These are phyloP conservation scores for Porphyrio hochstetteri DNA, from an alignment of 2,113 vertebrate species.

Conservation along the genomic window DNA sequence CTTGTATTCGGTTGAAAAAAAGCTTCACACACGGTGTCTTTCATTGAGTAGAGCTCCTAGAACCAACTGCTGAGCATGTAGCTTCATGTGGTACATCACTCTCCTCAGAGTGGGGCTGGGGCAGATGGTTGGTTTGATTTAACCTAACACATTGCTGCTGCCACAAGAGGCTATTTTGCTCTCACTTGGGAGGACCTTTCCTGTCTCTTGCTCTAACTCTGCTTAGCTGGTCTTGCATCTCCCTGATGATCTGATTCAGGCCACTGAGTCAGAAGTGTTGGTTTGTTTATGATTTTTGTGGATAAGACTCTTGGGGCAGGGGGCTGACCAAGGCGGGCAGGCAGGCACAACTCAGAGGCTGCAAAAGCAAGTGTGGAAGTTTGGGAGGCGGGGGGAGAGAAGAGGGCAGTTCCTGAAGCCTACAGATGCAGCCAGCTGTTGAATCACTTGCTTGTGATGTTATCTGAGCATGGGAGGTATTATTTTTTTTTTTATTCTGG, in stretches of 20 bases:
- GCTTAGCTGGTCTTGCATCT: not conserved
- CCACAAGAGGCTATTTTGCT: not conserved
- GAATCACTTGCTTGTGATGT: not conserved
- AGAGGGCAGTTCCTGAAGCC: not conserved
- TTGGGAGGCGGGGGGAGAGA: not conserved
- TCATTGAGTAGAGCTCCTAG: not conserved
- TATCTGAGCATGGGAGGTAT: not conserved
- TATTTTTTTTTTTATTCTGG: not conserved
- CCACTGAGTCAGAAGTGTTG: not conserved
- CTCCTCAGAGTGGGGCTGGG: accelerated
- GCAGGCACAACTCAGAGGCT: not conserved
- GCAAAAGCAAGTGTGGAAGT: not conserved
- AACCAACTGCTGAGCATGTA: not conserved
- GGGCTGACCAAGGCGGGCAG: not conserved
- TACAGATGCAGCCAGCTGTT: not conserved
- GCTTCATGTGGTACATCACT: accelerated
- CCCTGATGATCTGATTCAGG: not conserved
- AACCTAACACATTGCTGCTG: not conserved
- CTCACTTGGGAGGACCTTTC: not conserved
- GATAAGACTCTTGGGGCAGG: not conserved
- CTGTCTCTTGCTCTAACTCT: not conserved
- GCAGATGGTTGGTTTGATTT: not conserved
- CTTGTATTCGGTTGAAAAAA: not conserved
- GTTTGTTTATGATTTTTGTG: not conserved
- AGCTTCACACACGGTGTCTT: not conserved